Percentiles rank a stretch among this genome's conserved stretches.
These are phyloP conservation scores for Helicolenus hilgendorfi DNA, from an alignment of 2,797 vertebrate genomes.

Conservation along the genomic window DNA sequence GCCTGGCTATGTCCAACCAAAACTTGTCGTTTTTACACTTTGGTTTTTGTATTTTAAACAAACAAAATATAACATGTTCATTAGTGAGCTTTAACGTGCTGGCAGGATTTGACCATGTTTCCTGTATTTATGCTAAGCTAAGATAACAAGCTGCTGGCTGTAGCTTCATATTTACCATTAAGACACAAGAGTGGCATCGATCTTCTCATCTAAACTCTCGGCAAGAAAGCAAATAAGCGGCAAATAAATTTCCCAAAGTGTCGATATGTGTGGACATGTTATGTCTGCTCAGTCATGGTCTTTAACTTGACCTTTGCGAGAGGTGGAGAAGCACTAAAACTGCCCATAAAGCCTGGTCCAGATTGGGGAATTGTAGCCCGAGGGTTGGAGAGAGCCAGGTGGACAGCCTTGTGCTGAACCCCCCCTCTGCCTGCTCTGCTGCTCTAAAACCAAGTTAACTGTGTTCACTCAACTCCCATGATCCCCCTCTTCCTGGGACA, in stretches of 20 bases:
- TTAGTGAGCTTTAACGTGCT: neutral
- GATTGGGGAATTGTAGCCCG: constrained; percentile 55
- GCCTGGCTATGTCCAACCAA: too few relatives aligned
- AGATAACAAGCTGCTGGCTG: neutral
- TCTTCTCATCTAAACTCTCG: neutral
- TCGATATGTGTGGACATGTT: neutral
- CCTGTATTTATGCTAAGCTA: neutral
- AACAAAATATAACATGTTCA: too few relatives aligned
- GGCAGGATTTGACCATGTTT: neutral
- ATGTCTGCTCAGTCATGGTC: constrained; percentile 52
- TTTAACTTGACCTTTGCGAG: constrained; percentile 72
- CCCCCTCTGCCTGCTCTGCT: constrained; percentile 32
- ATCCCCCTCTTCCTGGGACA: constrained; percentile 66
- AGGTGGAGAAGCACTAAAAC: constrained; percentile 56
- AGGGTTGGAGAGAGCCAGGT: constrained; percentile 73
- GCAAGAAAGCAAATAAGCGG: neutral
- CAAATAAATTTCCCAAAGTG: neutral
- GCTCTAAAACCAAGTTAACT: constrained; percentile 67
- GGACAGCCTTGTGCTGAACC: constrained; percentile 59
- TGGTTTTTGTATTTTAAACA: too few relatives aligned
- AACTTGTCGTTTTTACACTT: too few relatives aligned
- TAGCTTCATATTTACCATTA: neutral
- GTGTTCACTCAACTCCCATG: constrained; percentile 63
- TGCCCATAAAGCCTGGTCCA: constrained; percentile 56
- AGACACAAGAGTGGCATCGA: neutral